phyloP scores from a whole-genome alignment of 2,888 invertebrate species.

The Meloe dianella region DNA sequence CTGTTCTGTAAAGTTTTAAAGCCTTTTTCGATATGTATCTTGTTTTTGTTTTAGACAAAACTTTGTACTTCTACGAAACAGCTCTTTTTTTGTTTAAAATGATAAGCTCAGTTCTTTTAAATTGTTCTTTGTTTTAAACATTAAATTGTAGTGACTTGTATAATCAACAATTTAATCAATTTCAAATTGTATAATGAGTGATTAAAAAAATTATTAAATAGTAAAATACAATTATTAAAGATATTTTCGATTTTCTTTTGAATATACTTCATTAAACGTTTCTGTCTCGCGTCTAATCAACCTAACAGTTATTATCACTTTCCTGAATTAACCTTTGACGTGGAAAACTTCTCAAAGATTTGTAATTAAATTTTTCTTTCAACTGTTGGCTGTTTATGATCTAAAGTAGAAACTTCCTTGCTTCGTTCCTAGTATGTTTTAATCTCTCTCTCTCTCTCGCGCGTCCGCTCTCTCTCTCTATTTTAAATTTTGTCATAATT shows the following conservation, averaged over 20 bases:
- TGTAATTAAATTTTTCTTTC: constrained; percentile 24
- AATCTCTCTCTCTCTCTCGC: not conserved
- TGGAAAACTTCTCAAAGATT: constrained; percentile 24
- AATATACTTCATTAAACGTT: constrained; percentile 27
- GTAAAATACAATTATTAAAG: constrained; percentile 22
- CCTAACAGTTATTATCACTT: constrained; percentile 12
- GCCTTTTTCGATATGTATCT: constrained; percentile 37
- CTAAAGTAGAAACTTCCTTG: constrained; percentile 19
- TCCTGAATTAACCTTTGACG: constrained; percentile 18
- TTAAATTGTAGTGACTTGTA: constrained; percentile 25
- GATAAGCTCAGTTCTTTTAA: constrained; percentile 30
- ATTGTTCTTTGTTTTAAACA: constrained; percentile 26
- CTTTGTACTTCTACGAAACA: constrained; percentile 29
- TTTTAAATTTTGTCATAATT: constrained; percentile 9
- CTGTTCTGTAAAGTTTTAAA: constrained; percentile 36
- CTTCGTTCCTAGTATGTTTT: not conserved
- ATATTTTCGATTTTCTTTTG: constrained; percentile 20
- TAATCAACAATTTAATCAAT: constrained; percentile 1
- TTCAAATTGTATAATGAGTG: not conserved
- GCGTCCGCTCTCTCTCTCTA: not conserved
- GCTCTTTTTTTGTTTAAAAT: constrained; percentile 29
- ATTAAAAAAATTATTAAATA: not conserved
- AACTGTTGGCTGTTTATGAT: constrained; percentile 11
- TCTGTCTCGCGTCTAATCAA: constrained; percentile 22
- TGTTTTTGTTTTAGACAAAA: constrained; percentile 31